These are phyloP conservation scores for Alces alces DNA, from an alignment of 2,113 vertebrate species.

Conservation along the genomic window DNA sequence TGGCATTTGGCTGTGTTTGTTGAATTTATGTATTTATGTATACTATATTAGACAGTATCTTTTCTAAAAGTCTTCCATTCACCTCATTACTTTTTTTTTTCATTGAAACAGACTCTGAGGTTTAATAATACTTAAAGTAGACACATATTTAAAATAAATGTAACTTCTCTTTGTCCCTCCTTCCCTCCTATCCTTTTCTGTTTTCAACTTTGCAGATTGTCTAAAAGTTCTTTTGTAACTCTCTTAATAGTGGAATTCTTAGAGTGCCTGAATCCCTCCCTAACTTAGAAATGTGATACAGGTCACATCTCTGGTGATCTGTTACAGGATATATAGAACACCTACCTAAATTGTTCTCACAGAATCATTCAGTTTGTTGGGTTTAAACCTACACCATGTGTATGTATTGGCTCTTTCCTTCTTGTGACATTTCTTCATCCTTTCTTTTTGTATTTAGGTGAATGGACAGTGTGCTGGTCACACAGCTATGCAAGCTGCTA, in stretches of 20 bases:
- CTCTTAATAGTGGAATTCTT: not conserved
- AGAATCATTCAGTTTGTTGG: not conserved
- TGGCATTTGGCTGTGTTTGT: not conserved
- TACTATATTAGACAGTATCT: not conserved
- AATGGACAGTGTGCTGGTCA: conserved; percentile 99
- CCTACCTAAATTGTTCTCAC: not conserved
- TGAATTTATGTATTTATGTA: conserved; percentile 1
- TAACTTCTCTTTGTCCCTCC: not conserved
- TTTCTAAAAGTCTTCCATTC: not conserved
- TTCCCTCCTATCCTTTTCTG: not conserved
- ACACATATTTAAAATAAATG: not conserved
- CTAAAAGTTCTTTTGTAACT: not conserved
- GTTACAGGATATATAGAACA: not conserved
- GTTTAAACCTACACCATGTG: not conserved
- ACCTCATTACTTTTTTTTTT: not conserved
- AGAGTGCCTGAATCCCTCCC: not conserved
- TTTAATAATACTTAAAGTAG: conserved; percentile 12
- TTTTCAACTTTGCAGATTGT: not conserved
- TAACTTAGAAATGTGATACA: not conserved
- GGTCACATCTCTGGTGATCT: not conserved
- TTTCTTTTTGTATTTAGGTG: conserved; percentile 83
- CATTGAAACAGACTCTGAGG: not conserved
- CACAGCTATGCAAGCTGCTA: conserved; percentile 99
- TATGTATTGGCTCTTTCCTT: not conserved
- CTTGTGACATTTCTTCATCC: not conserved